A percentile compares a stretch with the other conserved stretches of the same genome.
These are phyloP conservation scores for Arothron firmamentum DNA, from an alignment of 2,113 vertebrate species.

Conservation along the genomic window DNA sequence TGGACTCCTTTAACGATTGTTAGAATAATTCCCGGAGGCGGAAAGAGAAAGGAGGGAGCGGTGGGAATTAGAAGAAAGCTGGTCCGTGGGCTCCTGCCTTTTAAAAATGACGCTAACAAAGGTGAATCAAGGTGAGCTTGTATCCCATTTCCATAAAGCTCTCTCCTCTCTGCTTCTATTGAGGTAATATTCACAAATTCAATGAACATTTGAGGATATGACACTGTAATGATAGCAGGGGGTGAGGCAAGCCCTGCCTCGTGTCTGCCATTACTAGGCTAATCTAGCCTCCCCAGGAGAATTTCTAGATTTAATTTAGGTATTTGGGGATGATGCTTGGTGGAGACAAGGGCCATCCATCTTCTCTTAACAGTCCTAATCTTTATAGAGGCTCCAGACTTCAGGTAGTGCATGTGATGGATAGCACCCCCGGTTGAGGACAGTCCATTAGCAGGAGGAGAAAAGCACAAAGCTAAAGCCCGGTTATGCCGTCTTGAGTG, in stretches of 20 bases:
- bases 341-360: conserved; percentile 83
- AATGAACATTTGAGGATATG: conserved; percentile 61
- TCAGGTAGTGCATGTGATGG: conserved; percentile 82
- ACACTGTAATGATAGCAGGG: conserved; percentile 51
- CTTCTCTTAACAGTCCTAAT: conserved; percentile 88
- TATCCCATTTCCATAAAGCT: conserved; percentile 23
- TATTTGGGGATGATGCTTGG: conserved; percentile 81
- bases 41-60: conserved; percentile 9
- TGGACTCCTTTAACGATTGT: conserved; percentile 71
- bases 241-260: conserved; percentile 40
- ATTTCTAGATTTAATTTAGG: conserved; percentile 82
- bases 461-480: conserved; percentile 58
- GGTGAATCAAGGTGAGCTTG: conserved; percentile 37
- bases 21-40: conserved; percentile 65
- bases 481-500: conserved; percentile 54
- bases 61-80: conserved; percentile 16
- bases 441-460: conserved; percentile 66
- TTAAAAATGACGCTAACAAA: conserved; percentile 13
- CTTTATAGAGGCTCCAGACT: conserved; percentile 85
- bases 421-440: conserved; percentile 74
- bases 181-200: conserved; percentile 59
- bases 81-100: conserved; percentile 29
- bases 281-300: conserved; percentile 83
- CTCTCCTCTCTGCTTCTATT: conserved; percentile 43
- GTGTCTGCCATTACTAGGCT: conserved; percentile 69